These are phyloP conservation scores for Sinhomidia bicolor DNA, from an alignment of 2,888 invertebrate genomes.

Conservation along the genomic window DNA sequence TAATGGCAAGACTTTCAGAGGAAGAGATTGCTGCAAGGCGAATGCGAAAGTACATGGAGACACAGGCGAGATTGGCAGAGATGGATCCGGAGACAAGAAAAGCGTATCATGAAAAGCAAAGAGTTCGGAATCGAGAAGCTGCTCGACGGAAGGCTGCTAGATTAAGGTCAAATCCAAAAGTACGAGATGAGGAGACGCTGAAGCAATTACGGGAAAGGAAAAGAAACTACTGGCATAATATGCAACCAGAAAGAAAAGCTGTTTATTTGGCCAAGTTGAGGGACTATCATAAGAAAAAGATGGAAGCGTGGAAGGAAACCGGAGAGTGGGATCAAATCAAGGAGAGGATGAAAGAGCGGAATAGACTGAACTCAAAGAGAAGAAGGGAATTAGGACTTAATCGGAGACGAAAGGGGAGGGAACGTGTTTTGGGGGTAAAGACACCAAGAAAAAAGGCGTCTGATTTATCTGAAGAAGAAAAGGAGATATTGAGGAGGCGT, in stretches of 20 bases:
- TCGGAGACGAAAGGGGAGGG: too few species aligned
- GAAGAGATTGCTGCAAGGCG: constrained; percentile 4
- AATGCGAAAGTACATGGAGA: background rate
- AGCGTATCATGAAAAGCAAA: background rate
- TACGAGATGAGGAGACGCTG: background rate
- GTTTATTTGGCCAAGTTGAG: background rate
- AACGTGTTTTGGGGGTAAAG: too few species aligned
- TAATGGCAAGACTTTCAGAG: background rate
- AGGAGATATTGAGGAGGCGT: background rate
- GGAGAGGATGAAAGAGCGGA: constrained; percentile 16
- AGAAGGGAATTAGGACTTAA: too few species aligned
- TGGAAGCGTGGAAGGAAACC: constrained; percentile 41
- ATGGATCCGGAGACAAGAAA: constrained; percentile 12
- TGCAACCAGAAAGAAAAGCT: background rate
- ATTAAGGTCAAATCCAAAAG: background rate
- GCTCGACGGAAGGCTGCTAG: background rate
- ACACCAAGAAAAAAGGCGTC: background rate
- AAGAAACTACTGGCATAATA: background rate
- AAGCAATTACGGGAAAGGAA: background rate
- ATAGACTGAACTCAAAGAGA: too few species aligned
- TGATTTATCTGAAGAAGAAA: background rate
- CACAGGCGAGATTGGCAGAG: background rate
- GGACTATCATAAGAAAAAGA: constrained; percentile 6
- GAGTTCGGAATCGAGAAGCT: background rate
- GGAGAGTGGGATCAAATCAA: background rate